A percentile compares a stretch with the other conserved stretches of the same genome.
phyloP scores from a whole-genome alignment of 2,888 invertebrate species.

The Mythimna impura region DNA sequence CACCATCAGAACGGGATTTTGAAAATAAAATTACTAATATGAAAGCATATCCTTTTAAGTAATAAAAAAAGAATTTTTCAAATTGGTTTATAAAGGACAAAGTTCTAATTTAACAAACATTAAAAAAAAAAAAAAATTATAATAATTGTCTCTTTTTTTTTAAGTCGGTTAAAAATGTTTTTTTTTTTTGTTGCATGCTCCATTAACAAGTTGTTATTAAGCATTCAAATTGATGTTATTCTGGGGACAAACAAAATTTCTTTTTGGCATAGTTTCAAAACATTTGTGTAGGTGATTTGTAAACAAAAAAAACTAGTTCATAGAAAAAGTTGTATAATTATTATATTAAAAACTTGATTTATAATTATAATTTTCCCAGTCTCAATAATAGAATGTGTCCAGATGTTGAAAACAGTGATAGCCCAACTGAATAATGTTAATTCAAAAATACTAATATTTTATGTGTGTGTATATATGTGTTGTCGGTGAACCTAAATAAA shows the following conservation, averaged over 20 bases:
- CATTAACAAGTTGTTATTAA: conserved; percentile 14
- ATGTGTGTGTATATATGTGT: too few relatives aligned
- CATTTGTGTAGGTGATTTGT: conserved; percentile 34
- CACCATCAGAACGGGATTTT: too few relatives aligned
- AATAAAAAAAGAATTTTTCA: too few relatives aligned
- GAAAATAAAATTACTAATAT: too few relatives aligned
- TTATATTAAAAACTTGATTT: conserved; percentile 7
- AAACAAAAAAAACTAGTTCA: conserved; percentile 18
- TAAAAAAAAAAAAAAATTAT: too few relatives aligned
- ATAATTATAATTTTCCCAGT: not conserved
- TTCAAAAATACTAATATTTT: not conserved
- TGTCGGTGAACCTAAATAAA: too few relatives aligned
- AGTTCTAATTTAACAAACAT: too few relatives aligned
- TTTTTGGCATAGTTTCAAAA: conserved; percentile 56
- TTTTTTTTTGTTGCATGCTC: not conserved
- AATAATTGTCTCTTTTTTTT: too few relatives aligned
- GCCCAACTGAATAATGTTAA: not conserved
- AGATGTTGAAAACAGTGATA: not conserved
- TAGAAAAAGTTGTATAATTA: conserved; percentile 5
- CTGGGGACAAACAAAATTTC: conserved; percentile 15
- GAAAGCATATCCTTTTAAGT: too few relatives aligned
- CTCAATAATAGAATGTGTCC: not conserved
- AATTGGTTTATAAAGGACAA: too few relatives aligned
- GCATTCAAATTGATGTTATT: conserved; percentile 20
- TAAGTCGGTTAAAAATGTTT: not conserved